A percentile compares a stretch with the other conserved stretches of the same genome.
phyloP scores from a whole-genome alignment of 2,888 invertebrate species.

The Pegoplata infirma region DNA sequence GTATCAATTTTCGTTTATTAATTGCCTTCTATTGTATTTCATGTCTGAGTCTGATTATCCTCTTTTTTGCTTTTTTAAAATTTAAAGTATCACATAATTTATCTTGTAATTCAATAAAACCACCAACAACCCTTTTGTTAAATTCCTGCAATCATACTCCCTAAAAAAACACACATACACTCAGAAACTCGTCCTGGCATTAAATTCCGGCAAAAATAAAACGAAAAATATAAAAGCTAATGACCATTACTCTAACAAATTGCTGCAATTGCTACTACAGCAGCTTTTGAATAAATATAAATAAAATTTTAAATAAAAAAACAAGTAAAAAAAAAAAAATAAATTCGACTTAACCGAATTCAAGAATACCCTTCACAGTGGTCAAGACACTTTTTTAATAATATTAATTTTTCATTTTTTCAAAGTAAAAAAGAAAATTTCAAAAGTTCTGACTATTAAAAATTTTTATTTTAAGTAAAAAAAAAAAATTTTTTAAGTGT shows the following conservation, averaged over 20 bases:
- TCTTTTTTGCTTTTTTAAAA: no score
- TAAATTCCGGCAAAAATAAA: conserved; percentile 28
- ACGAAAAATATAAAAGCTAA: conserved; percentile 55
- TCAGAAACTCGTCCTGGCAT: conserved; percentile 24
- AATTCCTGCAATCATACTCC: neutral
- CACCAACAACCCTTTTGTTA: conserved; percentile 54
- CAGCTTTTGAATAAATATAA: conserved; percentile 53
- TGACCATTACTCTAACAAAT: conserved; percentile 57
- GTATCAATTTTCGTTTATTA: conserved; percentile 41
- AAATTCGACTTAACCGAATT: no score
- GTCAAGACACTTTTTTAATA: no score
- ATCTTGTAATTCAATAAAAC: conserved; percentile 58
- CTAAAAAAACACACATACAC: neutral
- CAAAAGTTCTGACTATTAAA: no score
- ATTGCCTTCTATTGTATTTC: conserved; percentile 38
- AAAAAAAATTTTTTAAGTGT: no score
- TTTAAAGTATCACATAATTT: conserved; percentile 43
- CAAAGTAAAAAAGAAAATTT: no score
- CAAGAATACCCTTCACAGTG: no score
- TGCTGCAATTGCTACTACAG: conserved; percentile 2
- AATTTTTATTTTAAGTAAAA: no score
- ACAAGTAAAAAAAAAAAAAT: no score
- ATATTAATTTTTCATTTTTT: no score
- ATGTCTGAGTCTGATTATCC: conserved; percentile 29
- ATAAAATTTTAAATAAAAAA: no score